Evolutionary conservation across 2,888 invertebrate genomes (phyloP), one percentile per base, ranked within the genome.

Genomic region (Synergus japonicus): DNA sequence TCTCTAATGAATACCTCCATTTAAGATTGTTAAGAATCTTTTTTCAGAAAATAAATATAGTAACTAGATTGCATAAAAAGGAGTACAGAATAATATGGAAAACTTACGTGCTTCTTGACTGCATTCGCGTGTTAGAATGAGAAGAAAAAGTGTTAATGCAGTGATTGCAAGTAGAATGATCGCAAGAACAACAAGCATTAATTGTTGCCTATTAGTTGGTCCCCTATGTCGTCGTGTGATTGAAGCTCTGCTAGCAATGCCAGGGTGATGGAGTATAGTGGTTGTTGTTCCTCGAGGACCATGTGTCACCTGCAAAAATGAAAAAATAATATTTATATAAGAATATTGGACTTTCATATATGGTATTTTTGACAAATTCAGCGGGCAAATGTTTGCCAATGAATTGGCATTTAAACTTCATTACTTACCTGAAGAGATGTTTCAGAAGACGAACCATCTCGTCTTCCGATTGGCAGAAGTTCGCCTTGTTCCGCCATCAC

Each of bases 401-500:
- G 5, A 37, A 37, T 37, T 37, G 37, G 58, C 3, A 58, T 18
- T 58, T 18, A 0, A 58, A 58, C 18, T 76, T 54, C 29, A 18
- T 54, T 37, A 82, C 79, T 81, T 79, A 91, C 91, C 89, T 91
- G 91, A 67, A 91, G 84, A 64, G 89, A 85, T 84, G 83, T 88
- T 43, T 85, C 86, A 18, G 86, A 66, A 63, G 87, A 81, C 1
- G 87, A 79, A 76, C 79, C 64, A n/a, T 90, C 89, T 44, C 86
- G 87, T 76, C 85, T 87, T 65, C 85, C 83, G 77, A 86, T 87
- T 76, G 87, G 84, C 77, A 88, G 77, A 18, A 86, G 85, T 79
- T 91, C 90, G 79, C 83, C 87, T 82, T 90, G 89, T 78, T 91
- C 90, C 37, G 84, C 83, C 80, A 86, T 87, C 54, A 86, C 87